Evolutionary conservation across 2,888 invertebrate species (phyloP).

Genomic region (Aphrophora alni): DNA sequence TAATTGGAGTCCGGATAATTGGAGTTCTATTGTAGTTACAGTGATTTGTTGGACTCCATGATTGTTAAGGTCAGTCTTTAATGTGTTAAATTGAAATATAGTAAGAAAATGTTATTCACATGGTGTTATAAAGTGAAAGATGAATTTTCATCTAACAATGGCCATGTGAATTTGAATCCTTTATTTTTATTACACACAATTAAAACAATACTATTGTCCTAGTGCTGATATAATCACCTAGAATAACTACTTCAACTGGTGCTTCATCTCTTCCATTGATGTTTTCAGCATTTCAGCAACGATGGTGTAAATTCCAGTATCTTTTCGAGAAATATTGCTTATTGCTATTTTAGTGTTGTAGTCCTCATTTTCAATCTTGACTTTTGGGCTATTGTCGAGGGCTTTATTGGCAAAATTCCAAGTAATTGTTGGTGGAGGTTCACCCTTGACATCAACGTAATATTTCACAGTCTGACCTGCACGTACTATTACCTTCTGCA

Average conservation of each 20-base stretch:
- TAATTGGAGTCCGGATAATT: too few species aligned
- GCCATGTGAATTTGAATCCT: neutral
- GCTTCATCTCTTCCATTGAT: conserved; percentile 93
- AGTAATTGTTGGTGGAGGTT: conserved; percentile 90
- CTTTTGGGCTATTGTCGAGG: conserved; percentile 69
- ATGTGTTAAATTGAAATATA: too few species aligned
- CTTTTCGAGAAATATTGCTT: conserved; percentile 79
- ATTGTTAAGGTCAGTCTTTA: too few species aligned
- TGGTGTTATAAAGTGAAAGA: too few species aligned
- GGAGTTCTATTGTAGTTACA: too few species aligned
- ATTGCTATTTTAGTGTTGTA: conserved; percentile 88
- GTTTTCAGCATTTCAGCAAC: conserved; percentile 93
- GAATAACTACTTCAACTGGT: conserved; percentile 87
- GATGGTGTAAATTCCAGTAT: conserved; percentile 90
- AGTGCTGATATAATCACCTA: conserved; percentile 66
- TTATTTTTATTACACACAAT: neutral
- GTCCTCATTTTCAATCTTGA: conserved; percentile 87
- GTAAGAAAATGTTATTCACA: too few species aligned
- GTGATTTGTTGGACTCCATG: too few species aligned
- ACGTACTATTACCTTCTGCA: conserved; percentile 85
- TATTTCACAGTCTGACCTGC: conserved; percentile 90
- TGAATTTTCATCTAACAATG: too few species aligned
- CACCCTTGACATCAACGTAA: conserved; percentile 94
- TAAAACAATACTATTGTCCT: neutral
- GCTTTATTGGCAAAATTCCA: conserved; percentile 76